Conservation (phyloP, 2,888 invertebrate genomes). For the Endotricha flammealis region DNA sequence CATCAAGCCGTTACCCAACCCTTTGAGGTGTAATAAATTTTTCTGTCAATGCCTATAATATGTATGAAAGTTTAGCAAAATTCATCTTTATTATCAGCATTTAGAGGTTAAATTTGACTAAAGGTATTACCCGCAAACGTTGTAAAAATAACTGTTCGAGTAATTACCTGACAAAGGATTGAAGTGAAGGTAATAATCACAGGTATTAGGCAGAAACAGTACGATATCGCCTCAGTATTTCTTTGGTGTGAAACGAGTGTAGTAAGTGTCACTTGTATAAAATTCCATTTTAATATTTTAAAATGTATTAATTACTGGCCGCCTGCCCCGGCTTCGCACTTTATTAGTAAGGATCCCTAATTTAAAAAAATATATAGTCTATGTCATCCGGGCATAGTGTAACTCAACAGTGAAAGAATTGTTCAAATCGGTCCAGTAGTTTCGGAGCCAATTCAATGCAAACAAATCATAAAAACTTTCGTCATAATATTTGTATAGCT, state of each 20-base stretch:
- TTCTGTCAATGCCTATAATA: slow-evolving; percentile 39
- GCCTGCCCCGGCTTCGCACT: too few species aligned
- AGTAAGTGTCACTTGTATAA: neutral
- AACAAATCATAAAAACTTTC: too few species aligned
- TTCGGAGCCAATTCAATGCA: too few species aligned
- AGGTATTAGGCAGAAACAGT: slow-evolving; percentile 48
- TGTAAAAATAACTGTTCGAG: slow-evolving; percentile 47
- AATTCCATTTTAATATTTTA: too few species aligned
- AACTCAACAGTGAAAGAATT: too few species aligned
- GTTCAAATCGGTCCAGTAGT: too few species aligned
- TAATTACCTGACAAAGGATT: slow-evolving; percentile 61
- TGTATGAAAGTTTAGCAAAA: slow-evolving; percentile 12
- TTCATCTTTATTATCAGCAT: slow-evolving; percentile 21
- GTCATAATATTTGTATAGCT: too few species aligned
- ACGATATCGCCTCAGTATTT: slow-evolving; percentile 24
- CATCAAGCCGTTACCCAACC: slow-evolving; percentile 64
- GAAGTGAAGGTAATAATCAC: slow-evolving; percentile 59
- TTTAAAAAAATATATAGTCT: too few species aligned
- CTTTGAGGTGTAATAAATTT: slow-evolving; percentile 72
- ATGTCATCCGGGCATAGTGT: too few species aligned
- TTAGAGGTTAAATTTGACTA: slow-evolving; percentile 22
- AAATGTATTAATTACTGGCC: too few species aligned
- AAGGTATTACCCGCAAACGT: neutral
- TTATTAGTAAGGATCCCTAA: too few species aligned
- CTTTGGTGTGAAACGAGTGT: slow-evolving; percentile 6